phyloP scores from a whole-genome alignment of 2,888 invertebrate genomes.

The Melangyna quadrimaculata region DNA sequence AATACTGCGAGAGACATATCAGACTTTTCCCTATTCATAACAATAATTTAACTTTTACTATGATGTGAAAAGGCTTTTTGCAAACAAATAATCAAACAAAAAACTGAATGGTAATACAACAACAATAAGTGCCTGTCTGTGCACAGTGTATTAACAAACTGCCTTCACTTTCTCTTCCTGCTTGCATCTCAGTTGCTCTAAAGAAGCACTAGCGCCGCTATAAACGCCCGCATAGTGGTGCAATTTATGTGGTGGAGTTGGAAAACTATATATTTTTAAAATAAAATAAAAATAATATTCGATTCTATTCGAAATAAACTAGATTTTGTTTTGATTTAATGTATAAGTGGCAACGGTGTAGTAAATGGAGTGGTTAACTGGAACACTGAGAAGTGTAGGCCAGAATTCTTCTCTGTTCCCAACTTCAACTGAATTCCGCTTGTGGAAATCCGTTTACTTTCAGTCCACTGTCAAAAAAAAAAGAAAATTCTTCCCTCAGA shows the following conservation, averaged over 20 bases:
- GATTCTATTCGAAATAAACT: too few species aligned
- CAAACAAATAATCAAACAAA: neutral
- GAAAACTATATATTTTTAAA: neutral
- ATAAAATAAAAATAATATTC: neutral
- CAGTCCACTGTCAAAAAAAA: too few species aligned
- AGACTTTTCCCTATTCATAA: conserved; percentile 59
- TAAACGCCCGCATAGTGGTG: neutral
- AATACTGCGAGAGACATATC: neutral
- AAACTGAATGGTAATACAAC: neutral
- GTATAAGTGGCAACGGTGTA: too few species aligned
- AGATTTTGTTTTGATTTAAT: too few species aligned
- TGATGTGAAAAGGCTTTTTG: conserved; percentile 52
- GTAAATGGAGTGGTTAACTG: too few species aligned
- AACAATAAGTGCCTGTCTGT: conserved; percentile 15
- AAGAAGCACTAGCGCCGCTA: neutral
- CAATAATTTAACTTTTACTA: conserved; percentile 63
- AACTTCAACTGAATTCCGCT: too few species aligned
- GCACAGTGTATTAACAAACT: conserved; percentile 5
- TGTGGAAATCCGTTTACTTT: too few species aligned
- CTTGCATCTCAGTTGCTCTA: conserved; percentile 53
- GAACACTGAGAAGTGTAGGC: too few species aligned
- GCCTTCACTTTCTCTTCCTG: conserved; percentile 69
- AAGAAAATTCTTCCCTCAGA: too few species aligned
- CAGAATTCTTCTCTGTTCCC: too few species aligned
- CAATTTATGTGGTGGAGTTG: neutral